These are phyloP conservation scores for Gallinago undulata DNA, from an alignment of 2,113 vertebrate genomes.

Conservation along the genomic window DNA sequence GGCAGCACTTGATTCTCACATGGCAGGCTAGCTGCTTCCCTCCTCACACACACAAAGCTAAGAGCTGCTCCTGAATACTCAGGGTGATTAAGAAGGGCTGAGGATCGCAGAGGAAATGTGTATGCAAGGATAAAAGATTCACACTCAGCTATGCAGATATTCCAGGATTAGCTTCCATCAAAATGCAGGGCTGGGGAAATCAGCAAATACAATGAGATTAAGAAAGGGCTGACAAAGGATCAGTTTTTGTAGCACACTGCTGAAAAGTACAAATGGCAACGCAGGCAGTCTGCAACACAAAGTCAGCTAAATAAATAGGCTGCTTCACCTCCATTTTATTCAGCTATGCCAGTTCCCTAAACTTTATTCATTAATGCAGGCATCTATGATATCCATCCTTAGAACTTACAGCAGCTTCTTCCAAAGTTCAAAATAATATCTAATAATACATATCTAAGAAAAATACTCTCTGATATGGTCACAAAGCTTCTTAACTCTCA, in stretches of 20 bases:
- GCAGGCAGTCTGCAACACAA: neutral
- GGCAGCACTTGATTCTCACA: conserved; percentile 45
- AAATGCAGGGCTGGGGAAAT: conserved; percentile 38
- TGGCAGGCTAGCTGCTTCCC: conserved; percentile 12
- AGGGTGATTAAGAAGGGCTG: neutral
- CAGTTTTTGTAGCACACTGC: conserved; percentile 5
- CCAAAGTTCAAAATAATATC: neutral
- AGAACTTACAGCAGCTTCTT: neutral
- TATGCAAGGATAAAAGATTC: neutral
- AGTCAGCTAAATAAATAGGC: conserved; percentile 19
- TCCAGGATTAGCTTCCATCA: conserved; percentile 37
- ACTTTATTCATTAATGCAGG: neutral
- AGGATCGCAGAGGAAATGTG: neutral
- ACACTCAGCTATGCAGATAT: conserved; percentile 31
- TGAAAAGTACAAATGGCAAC: conserved; percentile 15
- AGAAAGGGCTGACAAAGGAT: conserved; percentile 54
- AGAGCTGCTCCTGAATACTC: conserved; percentile 14
- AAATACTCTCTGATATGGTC: neutral
- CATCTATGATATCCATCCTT: neutral
- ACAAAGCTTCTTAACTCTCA: neutral
- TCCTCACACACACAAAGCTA: neutral
- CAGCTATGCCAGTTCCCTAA: neutral
- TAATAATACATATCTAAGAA: neutral
- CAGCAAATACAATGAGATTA: conserved; percentile 46
- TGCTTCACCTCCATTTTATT: conserved; percentile 34